Evolutionary conservation across 1,140 invertebrate species (phyloP).

Genomic region (Colletes gigas): DNA sequence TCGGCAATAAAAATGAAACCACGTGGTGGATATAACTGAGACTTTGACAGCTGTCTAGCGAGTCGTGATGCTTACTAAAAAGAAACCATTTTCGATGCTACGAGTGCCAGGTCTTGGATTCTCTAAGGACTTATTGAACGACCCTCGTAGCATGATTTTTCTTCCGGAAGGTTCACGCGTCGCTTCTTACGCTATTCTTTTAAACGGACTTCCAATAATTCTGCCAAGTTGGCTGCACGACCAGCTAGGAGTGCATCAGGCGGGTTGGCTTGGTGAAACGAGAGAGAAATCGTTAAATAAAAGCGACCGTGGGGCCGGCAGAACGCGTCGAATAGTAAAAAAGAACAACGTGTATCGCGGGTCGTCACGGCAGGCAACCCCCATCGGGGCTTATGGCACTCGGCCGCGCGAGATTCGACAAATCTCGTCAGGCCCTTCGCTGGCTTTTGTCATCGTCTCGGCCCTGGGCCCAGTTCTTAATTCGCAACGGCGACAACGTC

Average conservation of each 20-base stretch:
- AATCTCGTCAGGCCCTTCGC: constrained; percentile 58
- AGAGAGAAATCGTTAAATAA: constrained; percentile 68
- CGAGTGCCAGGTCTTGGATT: too few species aligned
- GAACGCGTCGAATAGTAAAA: constrained; percentile 57
- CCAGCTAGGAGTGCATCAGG: constrained; percentile 34
- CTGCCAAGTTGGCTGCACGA: constrained; percentile 52
- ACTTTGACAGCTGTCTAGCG: too few species aligned
- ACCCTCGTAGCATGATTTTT: too few species aligned
- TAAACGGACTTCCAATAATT: constrained; percentile 54
- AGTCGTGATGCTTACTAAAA: too few species aligned
- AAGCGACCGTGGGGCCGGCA: constrained; percentile 48
- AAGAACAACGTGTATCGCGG: constrained; percentile 54
- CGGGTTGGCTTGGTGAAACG: constrained; percentile 58
- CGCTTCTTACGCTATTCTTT: constrained; percentile 44
- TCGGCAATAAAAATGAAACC: too few species aligned
- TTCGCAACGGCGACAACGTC: constrained; percentile 48
- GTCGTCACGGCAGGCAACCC: constrained; percentile 65
- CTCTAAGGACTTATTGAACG: too few species aligned
- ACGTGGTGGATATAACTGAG: too few species aligned
- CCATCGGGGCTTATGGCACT: constrained; percentile 57
- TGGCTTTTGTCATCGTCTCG: constrained; percentile 55
- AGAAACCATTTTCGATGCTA: too few species aligned
- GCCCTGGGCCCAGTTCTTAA: constrained; percentile 24
- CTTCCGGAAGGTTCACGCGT: too few species aligned
- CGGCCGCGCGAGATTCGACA: constrained; percentile 60